Evolutionary conservation across 2,888 invertebrate genomes (phyloP).

Genomic region (Syritta pipiens): DNA sequence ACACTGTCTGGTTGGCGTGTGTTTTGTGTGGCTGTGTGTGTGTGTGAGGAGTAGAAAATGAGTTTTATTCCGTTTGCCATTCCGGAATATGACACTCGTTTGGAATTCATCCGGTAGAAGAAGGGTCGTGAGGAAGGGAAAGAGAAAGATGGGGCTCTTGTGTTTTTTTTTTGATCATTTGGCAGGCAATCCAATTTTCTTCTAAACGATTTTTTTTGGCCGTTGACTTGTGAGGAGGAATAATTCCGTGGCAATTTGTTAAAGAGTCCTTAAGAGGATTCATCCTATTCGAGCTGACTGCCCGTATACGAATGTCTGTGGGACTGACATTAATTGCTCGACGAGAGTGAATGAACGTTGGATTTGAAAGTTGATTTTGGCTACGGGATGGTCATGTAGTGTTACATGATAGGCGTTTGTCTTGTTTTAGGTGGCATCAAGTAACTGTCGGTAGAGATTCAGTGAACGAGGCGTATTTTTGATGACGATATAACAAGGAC

Average conservation of each 20-base stretch:
- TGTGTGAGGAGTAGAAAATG: conserved; percentile 33
- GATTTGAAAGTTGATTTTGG: not conserved
- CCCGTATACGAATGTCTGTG: not conserved
- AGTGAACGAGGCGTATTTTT: no score
- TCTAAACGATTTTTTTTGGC: conserved; percentile 36
- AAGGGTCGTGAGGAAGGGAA: not conserved
- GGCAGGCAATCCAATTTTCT: conserved; percentile 61
- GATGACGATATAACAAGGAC: no score
- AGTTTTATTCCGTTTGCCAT: conserved; percentile 55
- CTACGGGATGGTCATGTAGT: no score
- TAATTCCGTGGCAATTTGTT: conserved; percentile 21
- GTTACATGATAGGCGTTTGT: no score
- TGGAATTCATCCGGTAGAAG: conserved; percentile 31
- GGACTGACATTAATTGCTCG: conserved; percentile 11
- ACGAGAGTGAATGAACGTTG: not conserved
- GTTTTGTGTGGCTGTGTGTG: not conserved
- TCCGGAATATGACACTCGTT: conserved; percentile 49
- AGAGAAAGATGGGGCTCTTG: not conserved
- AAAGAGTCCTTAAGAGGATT: conserved; percentile 18
- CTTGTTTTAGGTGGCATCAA: no score
- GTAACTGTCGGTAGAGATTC: no score
- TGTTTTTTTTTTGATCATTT: conserved; percentile 32
- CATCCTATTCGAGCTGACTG: not conserved
- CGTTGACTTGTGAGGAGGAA: conserved; percentile 20
- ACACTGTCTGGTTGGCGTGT: not conserved